Evolutionary conservation across 2,888 invertebrate species (phyloP), one percentile per base, ranked within the genome.

Genomic region (Seladonia tumulorum): DNA sequence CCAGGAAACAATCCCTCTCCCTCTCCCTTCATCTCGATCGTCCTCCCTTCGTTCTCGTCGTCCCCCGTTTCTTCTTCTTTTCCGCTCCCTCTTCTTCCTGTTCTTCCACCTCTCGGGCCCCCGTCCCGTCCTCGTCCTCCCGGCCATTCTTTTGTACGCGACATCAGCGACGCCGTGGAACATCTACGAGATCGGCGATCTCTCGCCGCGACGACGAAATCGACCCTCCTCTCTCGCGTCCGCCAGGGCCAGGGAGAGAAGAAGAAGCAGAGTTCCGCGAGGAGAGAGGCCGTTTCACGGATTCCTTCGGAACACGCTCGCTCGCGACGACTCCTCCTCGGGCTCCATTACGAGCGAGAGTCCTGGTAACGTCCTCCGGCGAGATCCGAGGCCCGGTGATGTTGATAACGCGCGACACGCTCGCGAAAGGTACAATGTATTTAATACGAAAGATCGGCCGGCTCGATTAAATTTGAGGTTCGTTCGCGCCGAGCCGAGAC

Each of bases 1-100:
- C 89, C 91, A 89, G 88, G 92, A 91, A 93, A 93, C 92, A 92
- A 91, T 92, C 89, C 91, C 90, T 78, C 72, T 76, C 84, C 87
- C 81, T 72, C 82, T 79, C 80, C 79, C 81, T 63, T 83, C 85
- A 83, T 76, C 86, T 79, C 63, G 81, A 75, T 83, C 86, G 79
- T 81, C 79, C 80, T 83, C 88, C 66, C 66, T 18, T 35, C 14
- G 63, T 12, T 25, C 77, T 85, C 77, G 84, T 85, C 83, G 76
- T 78, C 81, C 82, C 77, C 35, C 49, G 81, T 83, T 72, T 80
- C 76, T 82, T 79, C 83, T 80, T 85, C 82, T 63, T 82, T 83
- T 89, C 81, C 88, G 82, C 57, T 57, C 66, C 76, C 47, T 79
- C 78, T 78, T 88, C 79, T 75, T 81, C 75, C 76, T 70, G 87